Evolutionary conservation across 2,888 invertebrate genomes (phyloP).

Genomic region (Cylindroiulus punctatus): DNA sequence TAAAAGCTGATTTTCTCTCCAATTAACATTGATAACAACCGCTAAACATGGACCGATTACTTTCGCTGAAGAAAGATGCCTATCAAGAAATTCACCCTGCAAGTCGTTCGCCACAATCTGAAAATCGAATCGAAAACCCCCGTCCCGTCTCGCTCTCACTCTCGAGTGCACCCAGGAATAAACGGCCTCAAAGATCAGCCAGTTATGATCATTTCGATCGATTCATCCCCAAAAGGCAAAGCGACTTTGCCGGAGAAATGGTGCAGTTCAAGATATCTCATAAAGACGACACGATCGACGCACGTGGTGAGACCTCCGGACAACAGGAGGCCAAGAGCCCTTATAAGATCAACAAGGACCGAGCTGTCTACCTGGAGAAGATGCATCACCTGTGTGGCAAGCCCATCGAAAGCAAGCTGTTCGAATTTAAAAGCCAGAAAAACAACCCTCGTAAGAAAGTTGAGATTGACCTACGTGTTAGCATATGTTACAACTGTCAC

Average conservation of each 20-base stretch:
- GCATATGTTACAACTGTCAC: no score
- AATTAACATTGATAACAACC: not conserved
- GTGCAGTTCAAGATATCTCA: constrained; percentile 21
- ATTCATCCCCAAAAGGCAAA: constrained; percentile 19
- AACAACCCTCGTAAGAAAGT: not conserved
- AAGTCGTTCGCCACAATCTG: not conserved
- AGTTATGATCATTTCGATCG: constrained; percentile 23
- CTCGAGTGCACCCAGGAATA: not conserved
- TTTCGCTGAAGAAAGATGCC: not conserved
- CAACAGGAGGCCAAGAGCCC: not conserved
- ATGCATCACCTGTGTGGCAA: not conserved
- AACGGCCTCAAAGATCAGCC: not conserved
- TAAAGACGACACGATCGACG: not conserved
- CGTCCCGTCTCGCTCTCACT: not conserved
- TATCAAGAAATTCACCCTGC: not conserved
- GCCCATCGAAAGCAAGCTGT: not conserved
- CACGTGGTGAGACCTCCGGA: not conserved
- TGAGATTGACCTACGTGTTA: no score
- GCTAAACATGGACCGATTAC: not conserved
- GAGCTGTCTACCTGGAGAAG: not conserved
- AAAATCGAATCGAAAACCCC: not conserved
- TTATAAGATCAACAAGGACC: not conserved
- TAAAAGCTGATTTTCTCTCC: no score
- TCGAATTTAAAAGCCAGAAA: not conserved
- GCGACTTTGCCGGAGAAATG: not conserved